phyloP scores from a whole-genome alignment of 2,797 vertebrate genomes.

The Prionace glauca region DNA sequence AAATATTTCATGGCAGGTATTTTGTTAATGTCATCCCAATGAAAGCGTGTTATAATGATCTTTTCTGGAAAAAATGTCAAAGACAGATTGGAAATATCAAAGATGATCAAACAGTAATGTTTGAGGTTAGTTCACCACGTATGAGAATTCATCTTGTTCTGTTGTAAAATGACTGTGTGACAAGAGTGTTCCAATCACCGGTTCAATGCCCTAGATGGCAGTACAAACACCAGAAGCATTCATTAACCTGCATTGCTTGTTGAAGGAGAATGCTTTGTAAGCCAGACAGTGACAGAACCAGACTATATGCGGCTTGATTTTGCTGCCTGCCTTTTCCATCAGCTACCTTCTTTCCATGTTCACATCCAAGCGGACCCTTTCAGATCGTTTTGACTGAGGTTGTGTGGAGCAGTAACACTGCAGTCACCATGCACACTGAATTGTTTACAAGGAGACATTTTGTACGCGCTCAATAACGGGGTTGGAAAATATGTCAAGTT shows the following conservation, averaged over 20 bases:
- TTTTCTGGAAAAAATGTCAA: not conserved
- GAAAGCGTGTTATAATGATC: not conserved
- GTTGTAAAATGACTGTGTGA: not conserved
- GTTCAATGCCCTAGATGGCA: not conserved
- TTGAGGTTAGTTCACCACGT: not conserved
- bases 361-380: not conserved
- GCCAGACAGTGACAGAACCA: not conserved
- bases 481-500: no score
- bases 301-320: not conserved
- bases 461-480: not conserved
- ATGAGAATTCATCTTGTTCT: not conserved
- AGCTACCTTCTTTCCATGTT: not conserved
- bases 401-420: not conserved
- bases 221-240: slow-evolving; percentile 13
- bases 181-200: not conserved
- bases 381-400: not conserved
- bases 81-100: not conserved
- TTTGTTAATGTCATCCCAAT: slow-evolving; percentile 19
- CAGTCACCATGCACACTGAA: not conserved
- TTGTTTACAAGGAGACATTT: not conserved
- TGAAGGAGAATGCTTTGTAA: not conserved
- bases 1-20: not conserved
- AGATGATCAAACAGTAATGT: not conserved
- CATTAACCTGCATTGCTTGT: not conserved
- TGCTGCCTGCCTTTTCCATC: not conserved